Base-by-base conservation (phyloP, 2,888 invertebrate species). In the Iphiclides podalirius region DNA sequence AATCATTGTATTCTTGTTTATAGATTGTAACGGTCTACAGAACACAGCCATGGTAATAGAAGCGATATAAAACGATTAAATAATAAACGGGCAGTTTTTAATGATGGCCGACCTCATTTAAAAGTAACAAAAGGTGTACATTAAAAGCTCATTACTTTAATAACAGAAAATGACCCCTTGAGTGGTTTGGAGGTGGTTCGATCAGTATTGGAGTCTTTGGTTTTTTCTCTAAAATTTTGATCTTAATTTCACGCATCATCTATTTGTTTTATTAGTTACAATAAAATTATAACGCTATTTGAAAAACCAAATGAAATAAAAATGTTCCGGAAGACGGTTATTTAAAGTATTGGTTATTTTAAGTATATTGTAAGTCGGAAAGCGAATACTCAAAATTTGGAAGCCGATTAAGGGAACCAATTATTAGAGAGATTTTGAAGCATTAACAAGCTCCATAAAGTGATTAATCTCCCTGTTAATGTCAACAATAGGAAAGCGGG, bases 131-230 rank as follows among this genome's bases (percentile, higher is more conserved):
- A 53, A 53, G 53, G 53, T 52, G 52, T 34, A 49, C 37, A 58
- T 60, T 58, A 60, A 58, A 60, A 60, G 42, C 38, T 46, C 57
- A 57, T 58, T 53, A 54, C 50, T 42, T 38, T 50, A 52, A 58
- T 54, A 38, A 52, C 41, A 52, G 37, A 28, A 55, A 58, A 58
- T 58, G 45, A 53, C 52, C 48, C 38, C 46, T 47, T 45, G 55
- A 55, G 40, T 41, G 47, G 41, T 28, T 15, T 34, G 26, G 37
- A 33, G 23, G 13, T 6, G 6, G 9, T 14, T 39, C 13, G 4
- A 13, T 36, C 33, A 12, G 11, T 36, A n/a, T 41, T 14, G 6
- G 33, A 12, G 2, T n/a, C 13, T 12, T 12, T 3, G 16, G 15
- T 44, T 8, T 26, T 7, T 26, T 26, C 9, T 26, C 9, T 20